phyloP scores from a whole-genome alignment of 35 echinoderm and acorn worm species.

The Apostichopus parvimensis region DNA sequence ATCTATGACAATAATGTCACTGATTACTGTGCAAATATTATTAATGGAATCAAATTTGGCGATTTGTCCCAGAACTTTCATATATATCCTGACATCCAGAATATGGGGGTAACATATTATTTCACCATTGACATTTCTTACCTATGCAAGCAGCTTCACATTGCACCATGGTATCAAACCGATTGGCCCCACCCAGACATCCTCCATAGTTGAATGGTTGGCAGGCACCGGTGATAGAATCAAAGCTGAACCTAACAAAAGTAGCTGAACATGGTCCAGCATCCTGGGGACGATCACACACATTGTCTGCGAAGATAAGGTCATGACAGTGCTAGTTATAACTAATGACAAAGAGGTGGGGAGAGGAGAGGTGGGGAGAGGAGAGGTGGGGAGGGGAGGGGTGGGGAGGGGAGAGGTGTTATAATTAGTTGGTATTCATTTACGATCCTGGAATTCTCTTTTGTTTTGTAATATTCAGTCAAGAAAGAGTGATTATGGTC shows the following conservation, averaged over 20 bases:
- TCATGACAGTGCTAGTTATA: background rate
- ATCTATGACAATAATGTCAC: too few species aligned
- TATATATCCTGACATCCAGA: too few species aligned
- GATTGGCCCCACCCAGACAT: background rate
- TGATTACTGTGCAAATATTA: too few species aligned
- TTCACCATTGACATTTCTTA: background rate
- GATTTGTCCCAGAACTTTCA: too few species aligned
- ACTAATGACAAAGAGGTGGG: background rate
- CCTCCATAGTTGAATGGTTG: background rate
- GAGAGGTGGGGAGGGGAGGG: too few species aligned
- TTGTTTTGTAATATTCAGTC: too few species aligned
- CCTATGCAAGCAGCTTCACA: background rate
- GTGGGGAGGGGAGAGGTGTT: too few species aligned
- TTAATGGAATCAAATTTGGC: too few species aligned
- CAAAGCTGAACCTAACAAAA: background rate
- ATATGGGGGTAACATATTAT: too few species aligned
- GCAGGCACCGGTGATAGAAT: background rate
- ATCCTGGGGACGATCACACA: background rate
- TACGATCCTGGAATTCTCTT: too few species aligned
- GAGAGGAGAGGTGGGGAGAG: too few species aligned
- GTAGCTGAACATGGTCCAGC: background rate
- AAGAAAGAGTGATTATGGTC: too few species aligned
- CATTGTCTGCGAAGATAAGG: background rate
- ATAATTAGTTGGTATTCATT: background rate
- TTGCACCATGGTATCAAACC: conserved; percentile 2